Conservation (phyloP, 2,888 invertebrate genomes). For the Mesoligia furuncula region DNA sequence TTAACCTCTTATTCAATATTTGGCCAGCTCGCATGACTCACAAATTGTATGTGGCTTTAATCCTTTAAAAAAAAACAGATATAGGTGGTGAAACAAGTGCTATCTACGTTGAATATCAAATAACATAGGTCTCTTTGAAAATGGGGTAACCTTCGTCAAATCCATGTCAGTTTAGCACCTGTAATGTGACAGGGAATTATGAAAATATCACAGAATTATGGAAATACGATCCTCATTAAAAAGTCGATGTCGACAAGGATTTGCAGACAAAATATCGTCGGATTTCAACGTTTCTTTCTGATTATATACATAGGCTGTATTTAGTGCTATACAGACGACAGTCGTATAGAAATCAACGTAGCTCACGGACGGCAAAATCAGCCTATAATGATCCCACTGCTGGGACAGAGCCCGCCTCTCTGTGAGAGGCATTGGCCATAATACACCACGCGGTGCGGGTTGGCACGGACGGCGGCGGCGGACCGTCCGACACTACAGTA, state of each 20-base stretch:
- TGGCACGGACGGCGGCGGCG: background rate
- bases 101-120: slow-evolving; percentile 48
- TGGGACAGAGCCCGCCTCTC: too few species aligned
- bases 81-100: slow-evolving; percentile 29
- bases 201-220: slow-evolving; percentile 56
- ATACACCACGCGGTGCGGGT: too few species aligned
- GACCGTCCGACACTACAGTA: background rate
- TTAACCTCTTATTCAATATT: slow-evolving; percentile 20
- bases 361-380: too few species aligned
- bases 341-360: too few species aligned
- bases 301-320: background rate
- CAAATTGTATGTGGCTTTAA: slow-evolving; percentile 1
- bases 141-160: slow-evolving; percentile 70
- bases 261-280: slow-evolving; percentile 1
- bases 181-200: slow-evolving; percentile 49
- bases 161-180: slow-evolving; percentile 64
- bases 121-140: slow-evolving; percentile 52
- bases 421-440: too few species aligned
- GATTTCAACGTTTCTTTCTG: background rate
- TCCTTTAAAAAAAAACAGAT: background rate
- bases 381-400: too few species aligned
- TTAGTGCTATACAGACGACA: background rate
- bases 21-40: slow-evolving; percentile 13
- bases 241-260: slow-evolving; percentile 21
- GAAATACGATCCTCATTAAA: slow-evolving; percentile 52